A percentile compares a stretch with the other conserved stretches of the same genome.
Conservation (phyloP, 2,797 vertebrate genomes). For the Paratrypauchen microcephalus region DNA sequence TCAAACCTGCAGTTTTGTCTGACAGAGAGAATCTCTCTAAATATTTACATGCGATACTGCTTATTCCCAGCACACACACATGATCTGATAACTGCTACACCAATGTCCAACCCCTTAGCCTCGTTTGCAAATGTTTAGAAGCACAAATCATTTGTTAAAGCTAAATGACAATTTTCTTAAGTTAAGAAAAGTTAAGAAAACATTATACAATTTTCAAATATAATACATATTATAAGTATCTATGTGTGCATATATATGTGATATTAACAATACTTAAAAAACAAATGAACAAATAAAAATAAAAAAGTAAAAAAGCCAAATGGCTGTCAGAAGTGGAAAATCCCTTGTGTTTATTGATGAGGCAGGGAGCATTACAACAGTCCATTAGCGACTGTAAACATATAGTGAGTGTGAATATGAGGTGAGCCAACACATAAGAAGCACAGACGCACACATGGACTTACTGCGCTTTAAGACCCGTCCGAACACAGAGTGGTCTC, state of each 20-base stretch:
- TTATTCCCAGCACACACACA: constrained; percentile 59
- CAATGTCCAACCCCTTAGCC: not conserved
- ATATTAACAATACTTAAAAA: too few relatives aligned
- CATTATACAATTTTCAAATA: too few relatives aligned
- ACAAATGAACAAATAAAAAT: too few relatives aligned
- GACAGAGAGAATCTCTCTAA: constrained; percentile 77
- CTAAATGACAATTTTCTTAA: not conserved
- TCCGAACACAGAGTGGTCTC: constrained; percentile 96
- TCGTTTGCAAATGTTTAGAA: not conserved
- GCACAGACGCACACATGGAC: constrained; percentile 54
- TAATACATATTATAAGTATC: too few relatives aligned
- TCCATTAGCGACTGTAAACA: constrained; percentile 51
- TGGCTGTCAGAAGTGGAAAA: constrained; percentile 27
- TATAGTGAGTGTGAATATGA: constrained; percentile 23
- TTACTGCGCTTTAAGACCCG: constrained; percentile 93
- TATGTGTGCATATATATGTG: too few relatives aligned
- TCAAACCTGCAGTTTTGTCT: constrained; percentile 68
- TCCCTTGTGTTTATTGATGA: constrained; percentile 63
- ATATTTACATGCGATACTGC: constrained; percentile 82
- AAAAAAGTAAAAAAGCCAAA: too few relatives aligned
- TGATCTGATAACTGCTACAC: constrained; percentile 62
- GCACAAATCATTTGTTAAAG: not conserved
- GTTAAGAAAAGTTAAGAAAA: not conserved
- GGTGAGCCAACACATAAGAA: constrained; percentile 18
- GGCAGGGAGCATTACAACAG: constrained; percentile 23